Base-by-base conservation (phyloP, 1,140 invertebrate species). In the Lepidotrigona ventralis region DNA sequence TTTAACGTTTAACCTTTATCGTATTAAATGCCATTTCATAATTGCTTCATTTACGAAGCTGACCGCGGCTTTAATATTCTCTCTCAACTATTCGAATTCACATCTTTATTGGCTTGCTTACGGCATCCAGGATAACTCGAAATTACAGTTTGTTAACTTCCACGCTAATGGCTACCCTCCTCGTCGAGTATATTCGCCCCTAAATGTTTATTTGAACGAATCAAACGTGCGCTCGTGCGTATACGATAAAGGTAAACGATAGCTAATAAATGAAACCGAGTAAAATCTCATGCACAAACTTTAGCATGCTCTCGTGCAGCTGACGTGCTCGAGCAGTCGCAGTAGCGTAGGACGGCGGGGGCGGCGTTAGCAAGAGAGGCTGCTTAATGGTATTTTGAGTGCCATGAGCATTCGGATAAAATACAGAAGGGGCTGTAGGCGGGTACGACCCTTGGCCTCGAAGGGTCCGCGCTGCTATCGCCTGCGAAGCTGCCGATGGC, bases 391-490 rank as follows among this genome's bases (percentile, higher is more conserved):
- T 93, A 93, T 94, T 94, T 92, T 94, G 92, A 90, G 93, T 94
- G 94, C 94, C 94, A 93, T 93, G 92, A 93, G 91, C 92, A 94
- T 94, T 94, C 90, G 92, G 90, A 94, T 92, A 94, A 94, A 93
- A 93, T 93, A 81, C 83, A 92, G 92, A 92, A 92, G 92, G 93
- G 93, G 92, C 93, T 94, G 93, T 94, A 93, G 94, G 94, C 93
- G 94, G 93, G 93, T 95, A 95, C 95, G 95, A 95, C 95, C 95
- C 95, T 95, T 95, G 95, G 94, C 95, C 95, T 93, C 95, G 95
- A 91, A 96, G 94, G 89, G 95, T 96, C 91, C 95, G 92, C 63
- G 95, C 95, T 86, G 95, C 95, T 88, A 96, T 96, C 64, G 95
- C 95, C 90, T 96, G 95, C 76, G 95, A 95, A 54, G 95, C 95